These are phyloP conservation scores for Arbacia lixula DNA, from an alignment of 53 echinoderm and acorn worm species.

Conservation along the genomic window DNA sequence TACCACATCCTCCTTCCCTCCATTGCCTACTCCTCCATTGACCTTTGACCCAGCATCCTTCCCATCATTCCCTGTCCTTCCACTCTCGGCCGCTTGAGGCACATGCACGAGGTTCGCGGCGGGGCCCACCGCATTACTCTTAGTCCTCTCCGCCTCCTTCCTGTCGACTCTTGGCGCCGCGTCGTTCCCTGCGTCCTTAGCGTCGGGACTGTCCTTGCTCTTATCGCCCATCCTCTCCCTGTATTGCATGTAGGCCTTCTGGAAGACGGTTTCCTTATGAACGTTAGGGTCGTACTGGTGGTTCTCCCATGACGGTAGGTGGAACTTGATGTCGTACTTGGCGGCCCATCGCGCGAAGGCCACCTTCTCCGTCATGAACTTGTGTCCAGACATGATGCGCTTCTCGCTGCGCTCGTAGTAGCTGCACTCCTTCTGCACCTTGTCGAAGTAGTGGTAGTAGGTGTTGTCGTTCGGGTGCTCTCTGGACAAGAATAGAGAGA, in stretches of 20 bases:
- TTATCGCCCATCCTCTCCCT: slow-evolving; percentile 34
- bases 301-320: slow-evolving; percentile 76
- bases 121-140: background rate
- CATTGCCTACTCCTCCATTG: background rate
- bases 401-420: slow-evolving; percentile 75
- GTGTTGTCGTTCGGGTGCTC: slow-evolving; percentile 75
- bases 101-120: too few relatives aligned
- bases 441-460: slow-evolving; percentile 82
- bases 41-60: background rate
- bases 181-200: background rate
- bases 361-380: slow-evolving; percentile 87
- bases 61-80: background rate
- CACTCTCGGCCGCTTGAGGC: background rate
- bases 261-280: slow-evolving; percentile 66
- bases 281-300: slow-evolving; percentile 39
- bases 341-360: slow-evolving; percentile 81
- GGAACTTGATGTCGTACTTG: slow-evolving; percentile 74
- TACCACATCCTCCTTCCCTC: background rate
- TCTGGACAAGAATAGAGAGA: slow-evolving; percentile 47
- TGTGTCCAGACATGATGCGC: slow-evolving; percentile 66
- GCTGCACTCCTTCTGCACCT: slow-evolving; percentile 61
- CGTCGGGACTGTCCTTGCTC: background rate
- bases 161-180: too few relatives aligned
- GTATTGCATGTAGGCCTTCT: slow-evolving; percentile 52
- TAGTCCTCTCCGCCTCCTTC: background rate